Percentiles rank a stretch among this genome's conserved stretches.
Evolutionary conservation across 2,888 invertebrate species (phyloP).

Genomic region (Pachycephus smyrnensis): DNA sequence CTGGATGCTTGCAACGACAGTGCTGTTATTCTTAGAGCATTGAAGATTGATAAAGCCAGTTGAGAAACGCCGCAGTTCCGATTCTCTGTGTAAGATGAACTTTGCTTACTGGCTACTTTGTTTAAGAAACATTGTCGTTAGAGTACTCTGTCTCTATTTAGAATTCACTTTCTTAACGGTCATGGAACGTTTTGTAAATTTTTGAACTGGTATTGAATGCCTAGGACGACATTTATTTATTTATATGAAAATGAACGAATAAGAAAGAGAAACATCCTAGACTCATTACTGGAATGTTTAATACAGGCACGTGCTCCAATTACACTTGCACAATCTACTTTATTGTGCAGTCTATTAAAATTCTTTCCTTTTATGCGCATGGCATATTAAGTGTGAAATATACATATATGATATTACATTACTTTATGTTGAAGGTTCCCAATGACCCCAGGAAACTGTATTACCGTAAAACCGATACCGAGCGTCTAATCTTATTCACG

Average conservation of each 20-base stretch:
- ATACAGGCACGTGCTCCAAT: neutral
- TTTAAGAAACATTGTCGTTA: neutral
- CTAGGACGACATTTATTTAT: neutral
- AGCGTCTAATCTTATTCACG: neutral
- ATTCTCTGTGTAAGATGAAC: neutral
- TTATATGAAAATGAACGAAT: neutral
- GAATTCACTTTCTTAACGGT: neutral
- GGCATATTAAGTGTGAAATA: neutral
- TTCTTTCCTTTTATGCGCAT: neutral
- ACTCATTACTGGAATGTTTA: neutral
- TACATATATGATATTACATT: neutral
- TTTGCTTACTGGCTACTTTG: neutral
- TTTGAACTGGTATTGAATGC: neutral
- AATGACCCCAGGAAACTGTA: neutral
- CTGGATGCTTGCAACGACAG: neutral
- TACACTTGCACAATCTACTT: neutral
- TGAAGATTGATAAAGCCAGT: neutral
- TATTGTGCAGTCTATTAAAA: neutral
- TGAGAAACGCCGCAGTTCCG: neutral
- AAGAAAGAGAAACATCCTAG: neutral
- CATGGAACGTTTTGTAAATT: neutral
- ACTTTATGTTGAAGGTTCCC: neutral
- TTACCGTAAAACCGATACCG: neutral
- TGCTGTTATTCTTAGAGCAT: neutral
- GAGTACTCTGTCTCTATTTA: neutral